Evolutionary conservation across 2,113 vertebrate species (phyloP).

Genomic region (Chaenogobius annularis): DNA sequence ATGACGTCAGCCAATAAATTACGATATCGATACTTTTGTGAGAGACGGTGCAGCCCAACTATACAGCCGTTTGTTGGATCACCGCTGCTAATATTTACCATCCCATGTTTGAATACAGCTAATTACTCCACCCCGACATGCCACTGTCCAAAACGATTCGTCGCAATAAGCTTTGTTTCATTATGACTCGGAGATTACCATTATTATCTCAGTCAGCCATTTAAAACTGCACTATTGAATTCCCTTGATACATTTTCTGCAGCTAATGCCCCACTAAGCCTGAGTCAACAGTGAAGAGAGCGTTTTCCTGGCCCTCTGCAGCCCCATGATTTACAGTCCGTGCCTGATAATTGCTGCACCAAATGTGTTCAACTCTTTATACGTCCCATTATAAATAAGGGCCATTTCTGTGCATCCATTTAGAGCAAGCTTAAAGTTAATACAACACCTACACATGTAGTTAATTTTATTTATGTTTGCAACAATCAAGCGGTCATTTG

Average conservation of each 20-base stretch:
- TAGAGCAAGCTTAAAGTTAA: conserved; percentile 7
- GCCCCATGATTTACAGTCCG: conserved; percentile 38
- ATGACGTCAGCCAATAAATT: no score
- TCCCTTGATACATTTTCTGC: not conserved
- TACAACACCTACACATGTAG: no score
- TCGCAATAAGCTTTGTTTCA: not conserved
- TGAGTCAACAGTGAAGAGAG: not conserved
- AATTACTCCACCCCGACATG: not conserved
- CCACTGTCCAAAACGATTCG: not conserved
- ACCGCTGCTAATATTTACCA: no score
- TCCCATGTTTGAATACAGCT: not conserved
- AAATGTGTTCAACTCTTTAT: conserved; percentile 45
- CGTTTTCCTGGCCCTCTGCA: not conserved
- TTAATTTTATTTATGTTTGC: no score
- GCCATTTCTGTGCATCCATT: conserved; percentile 11
- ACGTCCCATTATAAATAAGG: conserved; percentile 25
- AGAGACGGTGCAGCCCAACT: not conserved
- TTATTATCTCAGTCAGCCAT: not conserved
- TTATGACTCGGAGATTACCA: not conserved
- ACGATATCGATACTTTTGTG: no score
- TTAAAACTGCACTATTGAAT: not conserved
- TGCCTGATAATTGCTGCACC: conserved; percentile 32
- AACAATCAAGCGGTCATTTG: no score
- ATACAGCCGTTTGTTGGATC: not conserved
- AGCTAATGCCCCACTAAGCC: not conserved